Evolutionary conservation across 2,888 invertebrate species (phyloP).

Genomic region (Eurytoma adleriae): DNA sequence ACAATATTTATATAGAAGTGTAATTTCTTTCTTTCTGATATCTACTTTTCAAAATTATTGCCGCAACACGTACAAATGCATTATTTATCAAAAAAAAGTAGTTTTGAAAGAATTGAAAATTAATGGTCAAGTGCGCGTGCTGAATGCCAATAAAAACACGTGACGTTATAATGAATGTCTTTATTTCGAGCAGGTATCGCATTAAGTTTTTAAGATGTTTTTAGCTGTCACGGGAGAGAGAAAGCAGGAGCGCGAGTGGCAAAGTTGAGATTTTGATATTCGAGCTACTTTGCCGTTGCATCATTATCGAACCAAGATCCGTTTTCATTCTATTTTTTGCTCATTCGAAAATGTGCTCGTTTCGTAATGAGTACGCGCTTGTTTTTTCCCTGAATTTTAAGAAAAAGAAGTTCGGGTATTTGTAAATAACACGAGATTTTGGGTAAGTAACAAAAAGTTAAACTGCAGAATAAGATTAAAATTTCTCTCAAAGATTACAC

Average conservation of each 20-base stretch:
- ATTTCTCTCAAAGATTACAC: too few species aligned
- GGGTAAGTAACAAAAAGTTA: too few species aligned
- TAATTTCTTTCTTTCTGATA: too few species aligned
- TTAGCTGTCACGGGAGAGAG: constrained; percentile 58
- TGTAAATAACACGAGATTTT: too few species aligned
- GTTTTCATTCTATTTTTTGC: constrained; percentile 8
- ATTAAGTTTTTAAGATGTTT: constrained; percentile 11
- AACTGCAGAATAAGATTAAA: too few species aligned
- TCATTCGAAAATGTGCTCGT: too few species aligned
- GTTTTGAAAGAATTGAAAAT: too few species aligned
- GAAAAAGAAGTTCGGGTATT: too few species aligned
- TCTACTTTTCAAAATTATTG: too few species aligned
- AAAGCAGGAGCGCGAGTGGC: constrained; percentile 57
- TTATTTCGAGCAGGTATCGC: not conserved
- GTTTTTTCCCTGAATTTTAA: not conserved
- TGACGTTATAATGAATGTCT: not conserved
- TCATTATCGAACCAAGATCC: constrained; percentile 15
- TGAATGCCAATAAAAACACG: not conserved
- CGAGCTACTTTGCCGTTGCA: constrained; percentile 62
- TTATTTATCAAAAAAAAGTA: too few species aligned
- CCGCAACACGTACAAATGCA: too few species aligned
- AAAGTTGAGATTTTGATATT: constrained; percentile 63
- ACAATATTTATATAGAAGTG: not conserved
- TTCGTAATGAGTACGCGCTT: not conserved
- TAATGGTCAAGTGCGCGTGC: too few species aligned